Conservation (phyloP, 2,888 invertebrate genomes). For the Colostygia pectinataria region DNA sequence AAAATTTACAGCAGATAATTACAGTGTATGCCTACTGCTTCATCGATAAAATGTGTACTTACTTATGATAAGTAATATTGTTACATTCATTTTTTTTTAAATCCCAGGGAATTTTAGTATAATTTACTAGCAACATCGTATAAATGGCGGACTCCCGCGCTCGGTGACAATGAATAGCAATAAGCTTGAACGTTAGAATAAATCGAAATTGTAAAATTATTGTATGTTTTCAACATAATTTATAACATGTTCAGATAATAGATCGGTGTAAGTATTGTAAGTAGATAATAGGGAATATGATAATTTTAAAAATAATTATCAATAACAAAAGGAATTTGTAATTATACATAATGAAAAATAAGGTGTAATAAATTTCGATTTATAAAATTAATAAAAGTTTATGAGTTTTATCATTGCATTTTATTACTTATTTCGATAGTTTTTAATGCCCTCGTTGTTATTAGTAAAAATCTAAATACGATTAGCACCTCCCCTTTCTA, state of each 20-base stretch:
- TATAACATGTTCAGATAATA: slow-evolving; percentile 67
- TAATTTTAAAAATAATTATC: slow-evolving; percentile 71
- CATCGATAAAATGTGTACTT: slow-evolving; percentile 21
- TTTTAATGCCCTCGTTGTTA: background rate
- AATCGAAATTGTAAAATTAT: slow-evolving; percentile 58
- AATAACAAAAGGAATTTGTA: slow-evolving; percentile 79
- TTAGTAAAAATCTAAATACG: too few species aligned
- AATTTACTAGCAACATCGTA: slow-evolving; percentile 46
- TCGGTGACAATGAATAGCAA: slow-evolving; percentile 64
- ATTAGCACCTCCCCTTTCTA: too few species aligned
- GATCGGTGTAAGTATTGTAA: slow-evolving; percentile 69
- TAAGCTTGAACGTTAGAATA: slow-evolving; percentile 58
- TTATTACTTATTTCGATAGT: slow-evolving; percentile 35
- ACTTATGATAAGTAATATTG: slow-evolving; percentile 22
- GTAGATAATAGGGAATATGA: slow-evolving; percentile 71
- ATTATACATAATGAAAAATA: slow-evolving; percentile 65
- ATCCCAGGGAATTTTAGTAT: slow-evolving; percentile 26
- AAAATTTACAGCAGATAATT: too few species aligned
- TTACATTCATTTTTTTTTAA: slow-evolving; percentile 16
- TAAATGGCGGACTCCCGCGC: slow-evolving; percentile 42
- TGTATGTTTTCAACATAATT: slow-evolving; percentile 69
- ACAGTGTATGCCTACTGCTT: too few species aligned
- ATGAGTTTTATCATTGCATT: slow-evolving; percentile 69
- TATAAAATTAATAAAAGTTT: slow-evolving; percentile 82
- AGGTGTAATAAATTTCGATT: slow-evolving; percentile 81